Evolutionary conservation across 2,888 invertebrate species (phyloP), one percentile per base, ranked within the genome.

Genomic region (Zygaena filipendulae): DNA sequence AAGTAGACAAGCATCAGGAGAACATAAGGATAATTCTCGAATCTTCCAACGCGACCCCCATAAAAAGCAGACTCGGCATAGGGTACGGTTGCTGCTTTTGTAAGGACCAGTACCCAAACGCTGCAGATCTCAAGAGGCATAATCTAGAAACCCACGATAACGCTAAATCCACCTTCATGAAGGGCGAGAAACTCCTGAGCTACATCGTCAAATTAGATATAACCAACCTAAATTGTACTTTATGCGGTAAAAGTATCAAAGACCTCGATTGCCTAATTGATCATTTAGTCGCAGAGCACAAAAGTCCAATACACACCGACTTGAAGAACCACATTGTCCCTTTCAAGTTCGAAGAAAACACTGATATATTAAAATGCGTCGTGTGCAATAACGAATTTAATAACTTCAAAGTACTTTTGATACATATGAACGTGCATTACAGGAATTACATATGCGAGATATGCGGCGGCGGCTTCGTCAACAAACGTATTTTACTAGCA

Each of bases 51-150:
- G 69, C 70, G 0, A 68, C 71, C 0, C 66, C 64, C 0, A 60
- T 74, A 4, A 51, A 63, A 0, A 51, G 58, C 19, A 49, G 51
- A 8, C 56, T 59, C 1, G 52, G 58, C 2, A 41, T 45, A 0
- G 47, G 57, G 1, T 72, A 59, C 29, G 49, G 57, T 0, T 74
- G 74, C 41, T 56, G 62, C 24, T 72, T 61, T 36, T 75, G 74
- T 27, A 42, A 58, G 3, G 48, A 56, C 2, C 59, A 62, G n/a
- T 72, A 52, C 35, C 36, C 43, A 2, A 52, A 55, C 2, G 58
- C 67, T 0, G 39, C 45, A 0, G 60, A 62, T 8, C 34, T 74
- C 2, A 68, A 62, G 28, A 30, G 16, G 2, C 74, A 74, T 26
- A 60, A 62, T 0, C 11, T 47, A 0, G 30, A 49, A 9, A 32